Evolutionary conservation across 1,140 invertebrate genomes (phyloP), one percentile per base, ranked within the genome.

Genomic region (Cotesia typhae): DNA sequence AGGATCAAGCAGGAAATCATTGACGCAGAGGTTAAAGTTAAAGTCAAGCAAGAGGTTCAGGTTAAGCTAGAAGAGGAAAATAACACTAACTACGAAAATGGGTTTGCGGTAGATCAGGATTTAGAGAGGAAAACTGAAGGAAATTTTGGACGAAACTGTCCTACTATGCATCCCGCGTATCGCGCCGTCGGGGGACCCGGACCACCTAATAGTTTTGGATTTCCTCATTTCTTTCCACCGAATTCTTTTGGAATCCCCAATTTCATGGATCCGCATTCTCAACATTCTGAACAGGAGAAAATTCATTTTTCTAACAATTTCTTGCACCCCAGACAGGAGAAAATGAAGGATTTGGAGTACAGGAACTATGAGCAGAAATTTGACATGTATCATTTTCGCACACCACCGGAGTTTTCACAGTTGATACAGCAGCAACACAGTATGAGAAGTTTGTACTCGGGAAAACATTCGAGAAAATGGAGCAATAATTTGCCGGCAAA

Each of bases 381-480:
- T 35, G 57, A 28, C 1, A 28, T 59, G 20, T 37, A 64, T 3
- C 35, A 20, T 14, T 72, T 79, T 78, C 60, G 75, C 68, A 6
- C 71, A 74, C n/a, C 69, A 70, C 17, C 81, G 12, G 78, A 75
- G 5, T 64, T 75, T 1, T 75, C 69, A 38, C 53, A 55, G 17
- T 63, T 66, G 9, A 75, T 72, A 41, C 78, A 75, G 55, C 67
- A 75, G 64, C 71, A 75, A 55, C 63, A 66, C 37, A 61, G 28
- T 10, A 47, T 66, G 37, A 64, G 73, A 55, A 59, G 28, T 63
- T 70, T 65, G 36, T 79, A 79, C 71, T 74, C 74, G 28, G 71
- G 67, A 61, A 83, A 79, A 28, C 80, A 81, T 59, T 28, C 17
- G 20, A 79, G 80, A 52, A 85, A 83, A 52, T 85, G 83, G 84